Evolutionary conservation across 2,113 vertebrate species (phyloP).

Genomic region (Dascyllus trimaculatus): DNA sequence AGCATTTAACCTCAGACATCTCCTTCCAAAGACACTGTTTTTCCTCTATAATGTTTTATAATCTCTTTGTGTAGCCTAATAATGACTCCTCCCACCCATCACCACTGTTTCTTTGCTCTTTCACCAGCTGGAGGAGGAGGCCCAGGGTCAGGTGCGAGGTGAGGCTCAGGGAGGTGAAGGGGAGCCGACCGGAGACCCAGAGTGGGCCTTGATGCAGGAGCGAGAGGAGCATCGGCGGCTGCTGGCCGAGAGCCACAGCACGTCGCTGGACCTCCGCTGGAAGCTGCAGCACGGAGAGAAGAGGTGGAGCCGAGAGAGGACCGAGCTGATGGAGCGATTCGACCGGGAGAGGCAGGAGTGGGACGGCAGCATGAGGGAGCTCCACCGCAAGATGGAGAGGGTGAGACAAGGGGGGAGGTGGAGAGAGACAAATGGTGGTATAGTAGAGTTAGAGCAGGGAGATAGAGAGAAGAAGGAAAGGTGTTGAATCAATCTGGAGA

Average conservation of each 20-base stretch:
- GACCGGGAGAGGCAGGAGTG: constrained; percentile 91
- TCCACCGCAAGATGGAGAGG: constrained; percentile 90
- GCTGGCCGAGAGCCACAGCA: constrained; percentile 90
- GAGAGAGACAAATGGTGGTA: background rate
- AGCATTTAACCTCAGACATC: no score
- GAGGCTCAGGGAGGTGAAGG: constrained; percentile 63
- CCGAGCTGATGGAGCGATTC: constrained; percentile 89
- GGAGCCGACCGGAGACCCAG: constrained; percentile 50
- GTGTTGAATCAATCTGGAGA: no score
- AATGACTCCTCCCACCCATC: background rate
- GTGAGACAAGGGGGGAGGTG: constrained; percentile 66
- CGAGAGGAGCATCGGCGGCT: constrained; percentile 91
- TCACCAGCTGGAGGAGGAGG: constrained; percentile 72
- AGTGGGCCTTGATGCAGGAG: constrained; percentile 84
- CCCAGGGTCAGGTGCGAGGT: constrained; percentile 17
- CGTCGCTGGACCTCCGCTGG: constrained; percentile 93
- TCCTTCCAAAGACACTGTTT: no score
- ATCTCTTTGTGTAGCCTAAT: no score
- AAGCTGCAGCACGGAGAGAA: constrained; percentile 93
- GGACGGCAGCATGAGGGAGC: constrained; percentile 89
- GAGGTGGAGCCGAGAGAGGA: constrained; percentile 91
- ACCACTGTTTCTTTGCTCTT: constrained; percentile 11
- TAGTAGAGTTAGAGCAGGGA: no score
- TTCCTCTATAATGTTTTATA: no score
- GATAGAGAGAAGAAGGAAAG: no score